phyloP scores from a whole-genome alignment of 2,888 invertebrate genomes.

The Abscondita cerata region DNA sequence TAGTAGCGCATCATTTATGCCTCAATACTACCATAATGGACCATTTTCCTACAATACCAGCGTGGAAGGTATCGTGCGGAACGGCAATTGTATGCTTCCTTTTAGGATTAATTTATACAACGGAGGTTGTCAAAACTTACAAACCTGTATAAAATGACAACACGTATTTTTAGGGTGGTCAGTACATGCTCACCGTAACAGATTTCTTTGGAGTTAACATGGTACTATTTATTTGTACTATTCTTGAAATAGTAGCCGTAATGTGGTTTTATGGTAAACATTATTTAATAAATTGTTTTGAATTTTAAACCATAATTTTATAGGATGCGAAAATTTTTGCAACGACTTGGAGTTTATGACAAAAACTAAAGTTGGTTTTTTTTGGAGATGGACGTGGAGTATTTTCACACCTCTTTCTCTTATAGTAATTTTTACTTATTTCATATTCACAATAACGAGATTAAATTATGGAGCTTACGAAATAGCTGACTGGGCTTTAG shows the following conservation, averaged over 20 bases:
- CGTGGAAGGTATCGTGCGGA: slow-evolving; percentile 65
- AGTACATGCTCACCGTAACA: slow-evolving; percentile 65
- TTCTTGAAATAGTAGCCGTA: slow-evolving; percentile 64
- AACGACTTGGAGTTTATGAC: slow-evolving; percentile 84
- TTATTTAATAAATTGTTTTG: too few relatives aligned
- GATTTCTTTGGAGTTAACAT: slow-evolving; percentile 70
- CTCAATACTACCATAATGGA: slow-evolving; percentile 74
- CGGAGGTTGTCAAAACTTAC: slow-evolving; percentile 66
- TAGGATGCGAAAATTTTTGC: slow-evolving; percentile 70
- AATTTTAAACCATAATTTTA: too few relatives aligned
- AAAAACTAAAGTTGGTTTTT: slow-evolving; percentile 69
- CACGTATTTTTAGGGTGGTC: slow-evolving; percentile 62
- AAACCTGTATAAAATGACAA: background rate
- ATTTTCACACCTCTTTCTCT: slow-evolving; percentile 75
- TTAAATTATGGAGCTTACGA: slow-evolving; percentile 65
- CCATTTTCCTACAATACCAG: slow-evolving; percentile 67
- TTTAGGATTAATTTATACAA: slow-evolving; percentile 74
- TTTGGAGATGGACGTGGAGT: slow-evolving; percentile 85
- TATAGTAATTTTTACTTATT: slow-evolving; percentile 74
- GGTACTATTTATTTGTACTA: slow-evolving; percentile 65
- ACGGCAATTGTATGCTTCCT: slow-evolving; percentile 63
- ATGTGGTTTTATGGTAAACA: slow-evolving; percentile 67
- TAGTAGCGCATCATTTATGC: slow-evolving; percentile 73
- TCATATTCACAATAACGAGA: slow-evolving; percentile 67
- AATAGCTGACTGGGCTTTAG: slow-evolving; percentile 69